Conservation (phyloP, 2,888 invertebrate species). For the Lymantria dispar region DNA sequence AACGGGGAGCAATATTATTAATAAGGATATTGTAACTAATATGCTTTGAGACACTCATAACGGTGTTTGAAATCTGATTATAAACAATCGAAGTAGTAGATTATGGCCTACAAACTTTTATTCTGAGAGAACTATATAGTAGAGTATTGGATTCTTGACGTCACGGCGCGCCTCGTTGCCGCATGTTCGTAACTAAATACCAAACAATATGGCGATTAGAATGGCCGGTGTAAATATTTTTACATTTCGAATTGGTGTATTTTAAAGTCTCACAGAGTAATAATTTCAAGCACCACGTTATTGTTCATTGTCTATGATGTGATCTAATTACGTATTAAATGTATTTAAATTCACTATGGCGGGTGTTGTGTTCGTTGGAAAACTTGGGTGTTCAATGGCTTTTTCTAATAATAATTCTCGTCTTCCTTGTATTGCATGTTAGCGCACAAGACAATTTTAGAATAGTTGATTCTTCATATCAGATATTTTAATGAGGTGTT, state of each 20-base stretch:
- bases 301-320: slow-evolving; percentile 63
- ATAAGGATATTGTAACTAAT: no score
- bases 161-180: slow-evolving; percentile 1
- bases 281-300: slow-evolving; percentile 64
- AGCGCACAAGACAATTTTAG: slow-evolving; percentile 73
- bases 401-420: slow-evolving; percentile 51
- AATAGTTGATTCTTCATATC: slow-evolving; percentile 72
- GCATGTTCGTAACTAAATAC: slow-evolving; percentile 6
- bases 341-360: slow-evolving; percentile 44
- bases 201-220: slow-evolving; percentile 18
- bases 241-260: slow-evolving; percentile 69
- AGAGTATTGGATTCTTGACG: no score
- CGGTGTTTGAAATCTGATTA: no score
- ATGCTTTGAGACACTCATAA: no score
- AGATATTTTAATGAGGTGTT: slow-evolving; percentile 58
- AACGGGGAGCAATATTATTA: no score
- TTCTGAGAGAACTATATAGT: no score
- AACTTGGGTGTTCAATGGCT: slow-evolving; percentile 55
- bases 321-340: slow-evolving; percentile 55
- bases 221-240: slow-evolving; percentile 66
- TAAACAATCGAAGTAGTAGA: no score
- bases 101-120: no score
- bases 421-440: slow-evolving; percentile 74
- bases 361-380: slow-evolving; percentile 58
- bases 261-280: slow-evolving; percentile 67